phyloP scores from a whole-genome alignment of 1,140 invertebrate genomes.

The Cataglyphis hispanica region DNA sequence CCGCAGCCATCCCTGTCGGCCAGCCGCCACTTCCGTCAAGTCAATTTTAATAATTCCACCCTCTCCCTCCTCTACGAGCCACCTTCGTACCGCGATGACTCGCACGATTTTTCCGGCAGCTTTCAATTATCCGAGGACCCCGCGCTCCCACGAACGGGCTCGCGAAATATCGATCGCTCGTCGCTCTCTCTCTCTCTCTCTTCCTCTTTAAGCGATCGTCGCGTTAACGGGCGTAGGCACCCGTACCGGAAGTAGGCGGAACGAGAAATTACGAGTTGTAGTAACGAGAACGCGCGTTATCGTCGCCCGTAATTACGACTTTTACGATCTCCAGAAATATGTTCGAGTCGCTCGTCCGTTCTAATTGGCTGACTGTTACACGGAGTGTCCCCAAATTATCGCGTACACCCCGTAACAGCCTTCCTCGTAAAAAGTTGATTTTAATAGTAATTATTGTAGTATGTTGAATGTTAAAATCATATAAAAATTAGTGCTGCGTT shows the following conservation, averaged over 20 bases:
- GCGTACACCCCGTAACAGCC: background rate
- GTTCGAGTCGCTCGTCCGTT: background rate
- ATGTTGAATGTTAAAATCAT: background rate
- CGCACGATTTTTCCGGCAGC: slow-evolving; percentile 75
- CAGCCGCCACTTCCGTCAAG: slow-evolving; percentile 56
- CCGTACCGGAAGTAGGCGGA: slow-evolving; percentile 61
- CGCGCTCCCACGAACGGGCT: slow-evolving; percentile 65
- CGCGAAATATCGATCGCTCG: slow-evolving; percentile 73
- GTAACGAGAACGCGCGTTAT: slow-evolving; percentile 51
- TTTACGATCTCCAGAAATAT: slow-evolving; percentile 28
- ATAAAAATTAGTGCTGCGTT: background rate
- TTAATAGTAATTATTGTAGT: background rate
- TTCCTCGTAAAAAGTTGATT: background rate
- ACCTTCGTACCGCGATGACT: slow-evolving; percentile 74
- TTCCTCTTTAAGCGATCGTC: slow-evolving; percentile 11
- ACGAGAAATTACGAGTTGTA: slow-evolving; percentile 65
- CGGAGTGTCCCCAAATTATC: slow-evolving; percentile 24
- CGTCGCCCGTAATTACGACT: slow-evolving; percentile 41
- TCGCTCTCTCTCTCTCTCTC: slow-evolving; percentile 3
- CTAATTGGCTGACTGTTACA: slow-evolving; percentile 41
- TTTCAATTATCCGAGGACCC: slow-evolving; percentile 78
- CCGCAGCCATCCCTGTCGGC: slow-evolving; percentile 9
- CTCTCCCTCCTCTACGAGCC: background rate
- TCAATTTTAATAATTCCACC: slow-evolving; percentile 81
- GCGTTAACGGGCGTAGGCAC: slow-evolving; percentile 41